Conservation (phyloP, 2,797 vertebrate species). For the Schizothorax lantsangensis region DNA sequence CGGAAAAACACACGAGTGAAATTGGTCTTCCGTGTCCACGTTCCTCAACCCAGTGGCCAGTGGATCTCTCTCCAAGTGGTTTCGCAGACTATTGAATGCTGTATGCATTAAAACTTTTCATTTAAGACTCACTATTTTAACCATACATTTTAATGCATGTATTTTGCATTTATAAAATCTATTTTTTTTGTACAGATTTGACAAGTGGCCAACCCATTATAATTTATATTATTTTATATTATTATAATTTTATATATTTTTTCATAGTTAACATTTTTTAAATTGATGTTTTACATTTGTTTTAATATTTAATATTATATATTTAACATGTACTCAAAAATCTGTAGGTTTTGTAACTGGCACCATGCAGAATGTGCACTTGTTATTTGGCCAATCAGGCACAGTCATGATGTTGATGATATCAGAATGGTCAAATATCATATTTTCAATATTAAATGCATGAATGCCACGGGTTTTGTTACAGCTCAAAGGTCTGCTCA, state of each 20-base stretch:
- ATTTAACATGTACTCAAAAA: background rate
- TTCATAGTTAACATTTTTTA: background rate
- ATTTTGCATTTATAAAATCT: background rate
- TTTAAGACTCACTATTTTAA: background rate
- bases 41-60: conserved; percentile 81
- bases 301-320: background rate
- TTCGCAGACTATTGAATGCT: conserved; percentile 87
- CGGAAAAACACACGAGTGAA: conserved; percentile 87
- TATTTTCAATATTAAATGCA: background rate
- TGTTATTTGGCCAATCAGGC: background rate
- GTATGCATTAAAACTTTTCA: conserved; percentile 72
- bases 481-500: conserved; percentile 94
- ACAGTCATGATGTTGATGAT: background rate
- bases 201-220: background rate
- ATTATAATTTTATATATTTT: background rate
- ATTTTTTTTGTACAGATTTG: background rate
- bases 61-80: conserved; percentile 83
- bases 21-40: conserved; percentile 85
- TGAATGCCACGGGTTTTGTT: conserved; percentile 59
- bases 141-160: background rate
- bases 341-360: background rate
- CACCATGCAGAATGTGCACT: background rate
- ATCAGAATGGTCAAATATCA: background rate
- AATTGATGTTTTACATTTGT: background rate
- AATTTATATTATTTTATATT: background rate